Percentiles rank a stretch among this genome's conserved stretches.
These are phyloP conservation scores for Chelmon rostratus DNA, from an alignment of 2,797 vertebrate genomes.

Conservation along the genomic window DNA sequence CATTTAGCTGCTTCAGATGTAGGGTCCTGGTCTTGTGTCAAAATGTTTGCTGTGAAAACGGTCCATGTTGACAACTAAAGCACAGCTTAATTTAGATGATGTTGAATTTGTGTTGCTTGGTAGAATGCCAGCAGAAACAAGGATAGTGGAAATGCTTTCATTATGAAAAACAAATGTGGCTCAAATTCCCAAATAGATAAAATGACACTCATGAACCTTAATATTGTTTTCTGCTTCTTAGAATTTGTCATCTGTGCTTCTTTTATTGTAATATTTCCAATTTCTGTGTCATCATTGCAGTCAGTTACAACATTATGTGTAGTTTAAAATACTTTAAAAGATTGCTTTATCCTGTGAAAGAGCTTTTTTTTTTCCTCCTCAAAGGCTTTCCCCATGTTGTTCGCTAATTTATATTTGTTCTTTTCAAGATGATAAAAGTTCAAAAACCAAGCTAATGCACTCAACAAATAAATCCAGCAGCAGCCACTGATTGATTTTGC, in stretches of 20 bases:
- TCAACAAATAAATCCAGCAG: constrained; percentile 15
- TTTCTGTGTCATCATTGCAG: neutral
- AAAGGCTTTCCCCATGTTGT: too few relatives aligned
- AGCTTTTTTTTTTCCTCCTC: too few relatives aligned
- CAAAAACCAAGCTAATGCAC: neutral
- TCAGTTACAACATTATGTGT: too few relatives aligned
- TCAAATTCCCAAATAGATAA: neutral
- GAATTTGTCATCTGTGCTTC: neutral
- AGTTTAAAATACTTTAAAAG: too few relatives aligned
- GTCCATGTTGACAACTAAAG: too few relatives aligned
- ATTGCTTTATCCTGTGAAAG: too few relatives aligned
- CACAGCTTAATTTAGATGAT: neutral
- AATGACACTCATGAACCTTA: neutral
- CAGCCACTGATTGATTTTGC: constrained; percentile 32
- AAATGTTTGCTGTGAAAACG: neutral
- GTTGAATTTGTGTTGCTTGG: neutral
- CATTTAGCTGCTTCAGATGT: too few relatives aligned
- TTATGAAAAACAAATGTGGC: neutral
- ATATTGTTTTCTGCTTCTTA: neutral
- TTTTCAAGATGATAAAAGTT: neutral
- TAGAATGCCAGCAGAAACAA: neutral
- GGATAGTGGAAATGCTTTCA: neutral
- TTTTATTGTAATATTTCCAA: neutral
- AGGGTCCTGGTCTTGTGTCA: too few relatives aligned
- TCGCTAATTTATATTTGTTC: too few relatives aligned